Evolutionary conservation across 2,797 vertebrate species (phyloP).

Genomic region (Varecia variegata): DNA sequence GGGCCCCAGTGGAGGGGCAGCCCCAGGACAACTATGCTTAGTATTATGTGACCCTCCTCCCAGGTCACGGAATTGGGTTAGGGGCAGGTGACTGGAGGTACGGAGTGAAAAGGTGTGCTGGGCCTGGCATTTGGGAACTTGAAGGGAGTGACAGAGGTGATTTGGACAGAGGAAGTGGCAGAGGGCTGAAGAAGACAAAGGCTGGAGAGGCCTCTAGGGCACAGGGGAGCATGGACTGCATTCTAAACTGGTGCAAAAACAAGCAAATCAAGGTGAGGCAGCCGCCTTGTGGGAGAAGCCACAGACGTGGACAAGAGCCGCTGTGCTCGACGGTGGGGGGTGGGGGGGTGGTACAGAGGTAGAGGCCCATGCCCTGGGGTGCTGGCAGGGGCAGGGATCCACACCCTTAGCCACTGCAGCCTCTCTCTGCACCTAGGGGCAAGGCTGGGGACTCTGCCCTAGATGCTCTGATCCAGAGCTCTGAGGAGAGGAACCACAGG

Average conservation of each 20-base stretch:
- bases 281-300: not conserved
- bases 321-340: accelerated
- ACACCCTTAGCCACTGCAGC: not conserved
- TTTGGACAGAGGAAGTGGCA: not conserved
- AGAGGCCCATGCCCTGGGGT: not conserved
- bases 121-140: not conserved
- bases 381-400: not conserved
- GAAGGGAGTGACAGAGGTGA: not conserved
- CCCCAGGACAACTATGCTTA: not conserved
- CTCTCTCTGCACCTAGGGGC: not conserved
- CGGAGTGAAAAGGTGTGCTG: not conserved
- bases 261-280: not conserved
- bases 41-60: not conserved
- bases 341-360: too few relatives aligned
- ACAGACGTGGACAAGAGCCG: not conserved
- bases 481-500: not conserved
- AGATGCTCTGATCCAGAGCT: not conserved
- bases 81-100: not conserved
- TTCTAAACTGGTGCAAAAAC: not conserved
- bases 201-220: not conserved
- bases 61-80: not conserved
- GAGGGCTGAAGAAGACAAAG: not conserved
- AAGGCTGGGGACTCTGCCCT: not conserved
- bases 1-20: not conserved
- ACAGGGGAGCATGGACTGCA: not conserved